Conservation (phyloP, 2,113 vertebrate species). For the Ptilorrhoa leucosticta region DNA sequence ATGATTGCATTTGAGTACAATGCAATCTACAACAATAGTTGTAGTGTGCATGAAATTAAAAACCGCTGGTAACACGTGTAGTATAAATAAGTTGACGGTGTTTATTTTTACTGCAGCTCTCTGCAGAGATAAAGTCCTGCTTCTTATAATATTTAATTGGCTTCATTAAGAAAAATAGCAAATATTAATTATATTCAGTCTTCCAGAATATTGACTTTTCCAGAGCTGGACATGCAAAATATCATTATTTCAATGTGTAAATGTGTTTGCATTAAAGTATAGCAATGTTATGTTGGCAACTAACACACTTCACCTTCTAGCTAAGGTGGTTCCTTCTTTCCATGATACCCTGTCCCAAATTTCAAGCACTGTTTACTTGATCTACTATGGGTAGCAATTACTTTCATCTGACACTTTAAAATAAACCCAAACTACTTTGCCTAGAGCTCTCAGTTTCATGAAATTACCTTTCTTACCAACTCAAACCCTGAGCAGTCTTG, state of each 20-base stretch:
- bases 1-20: constrained; percentile 83
- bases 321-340: neutral
- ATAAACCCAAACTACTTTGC: neutral
- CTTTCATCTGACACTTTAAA: neutral
- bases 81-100: constrained; percentile 39
- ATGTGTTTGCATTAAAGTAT: neutral
- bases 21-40: constrained; percentile 77
- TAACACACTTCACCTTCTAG: neutral
- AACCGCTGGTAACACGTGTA: constrained; percentile 67
- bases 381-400: neutral
- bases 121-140: neutral
- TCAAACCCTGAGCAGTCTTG: neutral
- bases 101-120: constrained; percentile 57
- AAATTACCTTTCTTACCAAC: neutral
- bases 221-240: neutral
- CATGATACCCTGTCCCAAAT: neutral
- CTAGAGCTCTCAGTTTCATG: neutral
- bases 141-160: constrained; percentile 35
- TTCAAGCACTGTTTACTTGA: neutral
- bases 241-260: neutral
- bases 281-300: neutral
- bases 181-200: constrained; percentile 10
- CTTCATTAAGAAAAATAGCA: constrained; percentile 29
- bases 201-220: constrained; percentile 6
- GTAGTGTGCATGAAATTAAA: constrained; percentile 80